Evolutionary conservation across 2,888 invertebrate genomes (phyloP).

Genomic region (Alviniconcha strummeri): DNA sequence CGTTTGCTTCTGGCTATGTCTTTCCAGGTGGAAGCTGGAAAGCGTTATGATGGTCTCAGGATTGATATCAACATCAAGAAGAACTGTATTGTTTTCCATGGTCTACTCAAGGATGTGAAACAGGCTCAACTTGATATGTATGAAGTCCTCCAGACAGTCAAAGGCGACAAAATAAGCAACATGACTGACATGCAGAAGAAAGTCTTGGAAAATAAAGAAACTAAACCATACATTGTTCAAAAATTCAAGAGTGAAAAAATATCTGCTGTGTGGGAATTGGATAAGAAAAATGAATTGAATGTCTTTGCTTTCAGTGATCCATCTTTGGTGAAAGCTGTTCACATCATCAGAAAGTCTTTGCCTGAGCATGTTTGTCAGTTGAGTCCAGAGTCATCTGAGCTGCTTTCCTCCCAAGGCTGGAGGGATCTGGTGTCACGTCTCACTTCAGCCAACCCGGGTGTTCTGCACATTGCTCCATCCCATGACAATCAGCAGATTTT

Average conservation of each 20-base stretch:
- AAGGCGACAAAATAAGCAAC: background rate
- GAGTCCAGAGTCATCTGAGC: background rate
- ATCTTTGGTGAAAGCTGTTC: slow-evolving; percentile 1
- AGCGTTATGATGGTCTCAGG: slow-evolving; percentile 17
- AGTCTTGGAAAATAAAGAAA: slow-evolving; percentile 25
- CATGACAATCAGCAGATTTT: background rate
- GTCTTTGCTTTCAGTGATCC: slow-evolving; percentile 21
- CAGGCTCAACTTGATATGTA: slow-evolving; percentile 34
- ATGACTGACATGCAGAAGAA: slow-evolving; percentile 15
- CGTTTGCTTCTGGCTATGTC: slow-evolving; percentile 26
- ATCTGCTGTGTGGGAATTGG: slow-evolving; percentile 30
- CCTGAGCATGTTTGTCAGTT: slow-evolving; percentile 20
- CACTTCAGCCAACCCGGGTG: background rate
- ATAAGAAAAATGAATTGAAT: background rate
- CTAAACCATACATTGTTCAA: slow-evolving; percentile 14
- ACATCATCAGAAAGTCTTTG: slow-evolving; percentile 27
- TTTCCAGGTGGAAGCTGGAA: slow-evolving; percentile 23
- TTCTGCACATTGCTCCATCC: slow-evolving; percentile 30
- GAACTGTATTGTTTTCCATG: slow-evolving; percentile 29
- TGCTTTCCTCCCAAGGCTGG: slow-evolving; percentile 25
- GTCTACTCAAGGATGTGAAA: slow-evolving; percentile 27
- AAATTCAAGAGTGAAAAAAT: slow-evolving; percentile 26
- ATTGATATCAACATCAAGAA: slow-evolving; percentile 18
- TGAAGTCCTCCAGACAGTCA: background rate
- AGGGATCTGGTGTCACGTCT: background rate